Evolutionary conservation across 2,113 vertebrate genomes (phyloP).

Genomic region (Orthonyx spaldingii): DNA sequence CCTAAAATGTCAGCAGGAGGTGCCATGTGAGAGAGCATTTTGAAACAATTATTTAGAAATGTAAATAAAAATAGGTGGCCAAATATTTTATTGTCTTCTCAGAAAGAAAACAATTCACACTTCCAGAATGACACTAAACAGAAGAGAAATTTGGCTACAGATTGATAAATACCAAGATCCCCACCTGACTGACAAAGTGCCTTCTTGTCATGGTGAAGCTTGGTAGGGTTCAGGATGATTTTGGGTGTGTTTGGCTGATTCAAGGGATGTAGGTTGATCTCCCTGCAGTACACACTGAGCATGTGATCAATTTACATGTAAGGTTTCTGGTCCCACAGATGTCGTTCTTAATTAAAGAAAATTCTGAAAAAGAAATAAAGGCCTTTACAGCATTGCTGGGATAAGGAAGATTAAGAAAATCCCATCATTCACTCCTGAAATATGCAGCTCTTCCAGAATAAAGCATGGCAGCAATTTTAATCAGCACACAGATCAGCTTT

Average conservation of each 20-base stretch:
- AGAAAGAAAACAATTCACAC: background rate
- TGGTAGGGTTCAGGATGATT: background rate
- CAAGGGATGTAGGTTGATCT: background rate
- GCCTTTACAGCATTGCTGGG: background rate
- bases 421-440: background rate
- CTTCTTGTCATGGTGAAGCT: background rate
- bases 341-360: background rate
- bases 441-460: background rate
- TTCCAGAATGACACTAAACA: background rate
- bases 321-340: background rate
- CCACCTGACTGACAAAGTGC: background rate
- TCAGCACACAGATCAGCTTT: background rate
- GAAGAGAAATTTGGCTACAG: background rate
- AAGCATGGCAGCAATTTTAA: background rate
- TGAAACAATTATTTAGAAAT: background rate
- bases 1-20: background rate
- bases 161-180: background rate
- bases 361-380: background rate
- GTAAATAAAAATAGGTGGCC: background rate
- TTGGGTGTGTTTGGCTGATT: background rate
- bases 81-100: background rate
- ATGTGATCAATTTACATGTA: background rate
- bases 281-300: background rate
- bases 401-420: background rate
- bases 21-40: background rate